A percentile compares a stretch with the other conserved stretches of the same genome.
phyloP scores from a whole-genome alignment of 2,113 vertebrate species.

The Gallinago undulata region DNA sequence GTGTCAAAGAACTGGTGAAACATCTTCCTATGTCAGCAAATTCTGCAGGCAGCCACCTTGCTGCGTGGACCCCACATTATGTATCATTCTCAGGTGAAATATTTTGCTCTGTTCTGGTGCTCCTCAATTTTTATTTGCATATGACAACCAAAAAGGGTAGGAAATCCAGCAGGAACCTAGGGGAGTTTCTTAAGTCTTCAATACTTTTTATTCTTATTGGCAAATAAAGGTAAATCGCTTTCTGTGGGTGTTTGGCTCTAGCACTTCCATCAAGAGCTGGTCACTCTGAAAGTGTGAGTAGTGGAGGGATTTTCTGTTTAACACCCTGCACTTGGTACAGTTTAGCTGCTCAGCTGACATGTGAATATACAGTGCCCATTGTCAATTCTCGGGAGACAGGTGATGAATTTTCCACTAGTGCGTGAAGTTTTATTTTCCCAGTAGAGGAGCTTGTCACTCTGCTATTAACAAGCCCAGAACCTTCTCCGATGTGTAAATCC shows the following conservation, averaged over 20 bases:
- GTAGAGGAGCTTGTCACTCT: not conserved
- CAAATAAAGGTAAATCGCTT: not conserved
- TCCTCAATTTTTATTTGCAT: not conserved
- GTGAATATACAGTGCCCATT: not conserved
- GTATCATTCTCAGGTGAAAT: not conserved
- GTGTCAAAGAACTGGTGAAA: not conserved
- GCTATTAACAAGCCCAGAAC: not conserved
- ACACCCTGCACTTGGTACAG: not conserved
- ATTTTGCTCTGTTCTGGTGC: not conserved
- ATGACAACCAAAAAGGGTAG: not conserved
- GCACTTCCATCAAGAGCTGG: not conserved
- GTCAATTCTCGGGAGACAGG: not conserved
- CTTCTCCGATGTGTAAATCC: not conserved
- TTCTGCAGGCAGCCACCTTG: not conserved
- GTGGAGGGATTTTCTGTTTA: conserved; percentile 44
- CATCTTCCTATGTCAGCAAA: not conserved
- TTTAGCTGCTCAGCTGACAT: not conserved
- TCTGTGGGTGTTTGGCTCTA: not conserved
- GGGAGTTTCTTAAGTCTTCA: not conserved
- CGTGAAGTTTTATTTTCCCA: not conserved
- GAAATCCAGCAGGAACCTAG: not conserved
- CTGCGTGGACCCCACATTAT: not conserved
- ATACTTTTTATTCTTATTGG: not conserved
- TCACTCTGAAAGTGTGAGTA: not conserved
- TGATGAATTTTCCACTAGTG: conserved; percentile 6